Conservation (phyloP, 2,113 vertebrate genomes). For the Tonatia bakeri region DNA sequence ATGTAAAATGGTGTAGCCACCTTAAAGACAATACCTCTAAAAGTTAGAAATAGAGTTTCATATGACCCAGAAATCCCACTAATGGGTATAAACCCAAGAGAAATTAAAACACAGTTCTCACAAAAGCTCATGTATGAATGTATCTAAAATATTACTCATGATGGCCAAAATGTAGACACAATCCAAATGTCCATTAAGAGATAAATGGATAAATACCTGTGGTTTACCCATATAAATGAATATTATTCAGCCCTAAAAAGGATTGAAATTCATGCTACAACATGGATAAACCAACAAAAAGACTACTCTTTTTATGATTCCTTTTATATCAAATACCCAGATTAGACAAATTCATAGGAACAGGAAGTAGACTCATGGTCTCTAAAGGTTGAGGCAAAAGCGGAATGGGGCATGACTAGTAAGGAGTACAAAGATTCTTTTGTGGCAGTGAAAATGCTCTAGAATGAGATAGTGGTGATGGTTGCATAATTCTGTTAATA, state of each 20-base stretch:
- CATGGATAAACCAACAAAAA: not conserved
- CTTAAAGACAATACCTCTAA: not conserved
- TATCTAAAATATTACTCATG: not conserved
- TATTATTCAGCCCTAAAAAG: not conserved
- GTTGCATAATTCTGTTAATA: not conserved
- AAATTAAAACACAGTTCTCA: not conserved
- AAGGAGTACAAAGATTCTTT: not conserved
- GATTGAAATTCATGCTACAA: not conserved
- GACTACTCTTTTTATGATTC: not conserved
- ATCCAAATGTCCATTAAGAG: not conserved
- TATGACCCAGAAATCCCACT: not conserved
- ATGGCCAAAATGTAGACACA: not conserved
- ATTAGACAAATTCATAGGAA: not conserved
- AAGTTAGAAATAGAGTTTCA: not conserved
- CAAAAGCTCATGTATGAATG: not conserved
- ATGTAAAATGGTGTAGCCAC: not conserved
- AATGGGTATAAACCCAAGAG: not conserved
- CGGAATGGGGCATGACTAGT: not conserved
- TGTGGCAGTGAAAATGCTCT: not conserved
- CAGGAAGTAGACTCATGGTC: not conserved
- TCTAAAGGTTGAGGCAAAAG: not conserved
- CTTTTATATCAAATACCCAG: not conserved
- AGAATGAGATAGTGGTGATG: not conserved
- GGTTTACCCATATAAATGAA: not conserved
- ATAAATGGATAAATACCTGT: not conserved